These are phyloP conservation scores for Heliocidaris tuberculata DNA, from an alignment of 35 echinoderm and acorn worm species.

Conservation along the genomic window DNA sequence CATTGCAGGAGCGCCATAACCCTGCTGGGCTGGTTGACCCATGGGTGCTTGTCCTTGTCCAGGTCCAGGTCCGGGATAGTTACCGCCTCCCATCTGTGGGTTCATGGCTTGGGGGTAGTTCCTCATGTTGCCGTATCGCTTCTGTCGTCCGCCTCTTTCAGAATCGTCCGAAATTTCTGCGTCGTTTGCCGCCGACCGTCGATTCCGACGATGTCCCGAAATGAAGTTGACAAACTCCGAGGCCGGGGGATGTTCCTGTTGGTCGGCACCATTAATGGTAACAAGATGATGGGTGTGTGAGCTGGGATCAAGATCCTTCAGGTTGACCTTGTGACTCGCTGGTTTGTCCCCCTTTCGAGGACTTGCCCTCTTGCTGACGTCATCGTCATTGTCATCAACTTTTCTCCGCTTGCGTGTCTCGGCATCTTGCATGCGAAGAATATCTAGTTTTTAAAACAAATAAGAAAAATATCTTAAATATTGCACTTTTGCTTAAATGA, in stretches of 20 bases:
- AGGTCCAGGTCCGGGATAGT: not conserved
- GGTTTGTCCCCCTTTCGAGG: not conserved
- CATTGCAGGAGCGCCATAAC: not conserved
- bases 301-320: not conserved
- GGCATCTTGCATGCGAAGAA: not conserved
- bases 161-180: not conserved
- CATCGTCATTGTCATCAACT: not conserved
- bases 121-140: not conserved
- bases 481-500: too few species aligned
- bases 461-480: too few species aligned
- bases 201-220: not conserved
- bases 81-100: not conserved
- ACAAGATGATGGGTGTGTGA: not conserved
- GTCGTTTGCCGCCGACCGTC: not conserved
- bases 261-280: not conserved
- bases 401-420: not conserved
- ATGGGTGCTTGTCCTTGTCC: too few species aligned
- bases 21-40: not conserved
- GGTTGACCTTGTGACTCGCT: not conserved
- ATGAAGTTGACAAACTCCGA: not conserved
- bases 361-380: not conserved
- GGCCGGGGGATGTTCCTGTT: not conserved
- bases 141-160: not conserved
- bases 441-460: not conserved
- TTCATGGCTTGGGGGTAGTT: not conserved